Evolutionary conservation across 2,797 vertebrate genomes (phyloP), one percentile per base, ranked within the genome.

Genomic region (Poliocrania exsul): DNA sequence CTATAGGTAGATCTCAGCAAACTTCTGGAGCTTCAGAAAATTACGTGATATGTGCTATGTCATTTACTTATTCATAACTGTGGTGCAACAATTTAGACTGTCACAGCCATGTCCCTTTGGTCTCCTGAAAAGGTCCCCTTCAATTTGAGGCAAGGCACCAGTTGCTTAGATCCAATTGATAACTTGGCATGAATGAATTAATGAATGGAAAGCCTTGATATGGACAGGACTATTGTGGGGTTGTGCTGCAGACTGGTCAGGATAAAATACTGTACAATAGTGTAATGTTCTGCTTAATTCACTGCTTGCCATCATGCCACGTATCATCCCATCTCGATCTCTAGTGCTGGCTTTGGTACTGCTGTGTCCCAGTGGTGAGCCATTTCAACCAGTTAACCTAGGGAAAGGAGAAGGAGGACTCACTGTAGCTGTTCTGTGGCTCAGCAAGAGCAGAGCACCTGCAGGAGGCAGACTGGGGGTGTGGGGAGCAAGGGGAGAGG

Each of bases 291-390:
- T 80, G 28, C n/a, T 40, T 37, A 23, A 47, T 58, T 83, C 40
- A 8, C 31, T 88, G 47, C 51, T 66, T 90, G 47, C 35, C 3
- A 0, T 54, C 1, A 1, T 58, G 44, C 47, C 0, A 0, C 23
- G 10, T 56, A 12, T 58, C 17, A 3, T 19, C 65, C n/a, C 1
- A 0, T 56, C 40, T 35, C 0, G 0, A 15, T 11, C 28, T 49
- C 46, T 58, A 0, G 0, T 8, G 7, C 62, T 29, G 46, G 21
- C 56, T 84, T 72, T 5, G 7, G 57, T 3, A 1, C 19, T 25
- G 71, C 3, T 24, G 9, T 19, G 60, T 15, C 54, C 13, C 10
- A 6, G 12, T 3, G 4, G 21, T 49, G 77, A 90, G 42, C 54
- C 5, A 4, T 35, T 64, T 44, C 51, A 57, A 44, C 24, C n/a